Conservation (phyloP, 2,113 vertebrate species). For the Clinocottus analis region DNA sequence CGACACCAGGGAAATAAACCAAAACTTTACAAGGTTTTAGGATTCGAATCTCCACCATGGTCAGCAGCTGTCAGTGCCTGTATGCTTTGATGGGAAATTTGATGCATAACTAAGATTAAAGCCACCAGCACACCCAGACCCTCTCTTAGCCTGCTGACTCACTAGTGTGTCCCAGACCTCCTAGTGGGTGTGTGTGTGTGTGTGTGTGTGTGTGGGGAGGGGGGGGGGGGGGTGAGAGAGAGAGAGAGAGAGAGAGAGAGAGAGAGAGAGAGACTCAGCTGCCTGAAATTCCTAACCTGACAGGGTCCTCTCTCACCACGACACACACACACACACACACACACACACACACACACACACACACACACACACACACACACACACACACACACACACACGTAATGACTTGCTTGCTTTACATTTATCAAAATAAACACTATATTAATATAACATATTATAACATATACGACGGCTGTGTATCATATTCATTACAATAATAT, state of each 20-base stretch:
- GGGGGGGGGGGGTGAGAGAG: too few species aligned
- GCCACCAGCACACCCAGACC: constrained; percentile 46
- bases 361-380: too few species aligned
- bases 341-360: too few species aligned
- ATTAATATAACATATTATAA: background rate
- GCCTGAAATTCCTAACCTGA: constrained; percentile 73
- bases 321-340: background rate
- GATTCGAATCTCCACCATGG: background rate
- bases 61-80: constrained; percentile 44
- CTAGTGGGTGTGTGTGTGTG: too few species aligned
- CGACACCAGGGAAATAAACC: background rate
- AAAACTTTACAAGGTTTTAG: background rate
- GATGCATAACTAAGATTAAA: constrained; percentile 51
- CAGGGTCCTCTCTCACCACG: constrained; percentile 37
- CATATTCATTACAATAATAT: background rate
- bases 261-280: constrained; percentile 62
- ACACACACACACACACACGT: too few species aligned
- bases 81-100: constrained; percentile 23
- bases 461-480: background rate
- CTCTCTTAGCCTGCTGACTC: constrained; percentile 57
- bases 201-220: background rate
- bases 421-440: background rate
- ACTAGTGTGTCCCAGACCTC: constrained; percentile 30
- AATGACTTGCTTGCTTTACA: background rate
- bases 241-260: too few species aligned